A percentile compares a stretch with the other conserved stretches of the same genome.
These are phyloP conservation scores for Hipposideros armiger DNA, from an alignment of 2,113 vertebrate genomes.

Conservation along the genomic window DNA sequence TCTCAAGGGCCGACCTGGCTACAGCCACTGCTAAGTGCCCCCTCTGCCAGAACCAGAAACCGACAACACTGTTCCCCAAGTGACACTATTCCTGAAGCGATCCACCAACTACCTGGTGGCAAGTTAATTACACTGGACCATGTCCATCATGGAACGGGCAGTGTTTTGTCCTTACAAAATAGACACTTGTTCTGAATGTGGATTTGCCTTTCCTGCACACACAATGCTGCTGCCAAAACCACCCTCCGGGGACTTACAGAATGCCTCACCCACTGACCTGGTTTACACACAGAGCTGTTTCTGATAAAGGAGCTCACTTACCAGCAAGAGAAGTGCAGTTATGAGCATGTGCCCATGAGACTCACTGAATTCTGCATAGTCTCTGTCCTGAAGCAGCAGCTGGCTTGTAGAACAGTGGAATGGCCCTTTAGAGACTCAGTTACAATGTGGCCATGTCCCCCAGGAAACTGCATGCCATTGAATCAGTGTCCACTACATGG, in stretches of 20 bases:
- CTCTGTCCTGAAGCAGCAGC: background rate
- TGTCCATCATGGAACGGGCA: background rate
- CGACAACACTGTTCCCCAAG: background rate
- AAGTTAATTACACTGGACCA: background rate
- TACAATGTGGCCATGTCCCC: background rate
- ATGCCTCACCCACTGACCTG: too few relatives aligned
- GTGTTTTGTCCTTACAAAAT: background rate
- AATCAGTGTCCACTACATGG: background rate
- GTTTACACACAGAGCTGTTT: background rate
- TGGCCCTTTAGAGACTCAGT: background rate
- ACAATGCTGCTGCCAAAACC: background rate
- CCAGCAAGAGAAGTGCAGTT: background rate
- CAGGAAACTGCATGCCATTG: background rate
- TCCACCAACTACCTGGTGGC: background rate
- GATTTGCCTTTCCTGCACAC: background rate
- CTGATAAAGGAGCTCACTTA: background rate
- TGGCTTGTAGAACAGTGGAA: background rate
- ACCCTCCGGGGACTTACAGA: background rate
- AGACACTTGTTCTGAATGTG: background rate
- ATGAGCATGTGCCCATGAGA: too few relatives aligned
- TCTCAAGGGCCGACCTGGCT: background rate
- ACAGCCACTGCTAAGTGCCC: background rate
- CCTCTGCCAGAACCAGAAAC: background rate
- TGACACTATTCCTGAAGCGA: background rate
- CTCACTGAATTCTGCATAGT: background rate